Percentiles rank a stretch among this genome's conserved stretches.
Evolutionary conservation across 2,797 vertebrate genomes (phyloP).

Genomic region (Galago senegalensis): DNA sequence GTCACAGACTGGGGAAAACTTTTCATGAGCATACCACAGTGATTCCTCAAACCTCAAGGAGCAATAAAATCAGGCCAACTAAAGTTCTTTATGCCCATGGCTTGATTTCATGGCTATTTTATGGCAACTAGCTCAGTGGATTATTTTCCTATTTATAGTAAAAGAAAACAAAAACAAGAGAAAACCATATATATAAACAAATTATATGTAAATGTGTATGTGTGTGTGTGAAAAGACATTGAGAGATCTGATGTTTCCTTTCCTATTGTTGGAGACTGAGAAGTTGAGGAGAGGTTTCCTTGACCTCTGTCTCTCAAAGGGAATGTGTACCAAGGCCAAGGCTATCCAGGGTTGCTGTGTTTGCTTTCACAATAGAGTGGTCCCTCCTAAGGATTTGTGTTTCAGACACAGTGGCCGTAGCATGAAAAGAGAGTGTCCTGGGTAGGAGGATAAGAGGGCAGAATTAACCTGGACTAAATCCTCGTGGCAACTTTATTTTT

Average conservation of each 20-base stretch:
- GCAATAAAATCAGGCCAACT: neutral
- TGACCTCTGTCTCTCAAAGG: neutral
- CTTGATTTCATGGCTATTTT: conserved; percentile 14
- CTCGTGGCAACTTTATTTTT: conserved; percentile 3
- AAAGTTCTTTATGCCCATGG: neutral
- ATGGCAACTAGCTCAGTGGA: neutral
- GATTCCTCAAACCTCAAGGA: neutral
- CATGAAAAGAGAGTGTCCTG: neutral
- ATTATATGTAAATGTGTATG: neutral
- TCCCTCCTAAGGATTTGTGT: neutral
- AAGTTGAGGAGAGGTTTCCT: neutral
- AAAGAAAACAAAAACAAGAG: neutral
- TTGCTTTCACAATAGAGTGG: neutral
- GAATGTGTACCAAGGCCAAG: neutral
- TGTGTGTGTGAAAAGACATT: neutral
- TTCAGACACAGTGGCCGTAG: neutral
- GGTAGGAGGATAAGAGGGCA: neutral
- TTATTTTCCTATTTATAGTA: conserved; percentile 19
- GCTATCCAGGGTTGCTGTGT: neutral
- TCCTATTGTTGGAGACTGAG: neutral
- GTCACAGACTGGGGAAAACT: neutral
- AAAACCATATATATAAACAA: too few species aligned
- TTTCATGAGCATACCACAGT: neutral
- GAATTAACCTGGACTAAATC: neutral
- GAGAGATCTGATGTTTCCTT: neutral